Conservation (phyloP, 2,113 vertebrate species). For the Leiothrix lutea region DNA sequence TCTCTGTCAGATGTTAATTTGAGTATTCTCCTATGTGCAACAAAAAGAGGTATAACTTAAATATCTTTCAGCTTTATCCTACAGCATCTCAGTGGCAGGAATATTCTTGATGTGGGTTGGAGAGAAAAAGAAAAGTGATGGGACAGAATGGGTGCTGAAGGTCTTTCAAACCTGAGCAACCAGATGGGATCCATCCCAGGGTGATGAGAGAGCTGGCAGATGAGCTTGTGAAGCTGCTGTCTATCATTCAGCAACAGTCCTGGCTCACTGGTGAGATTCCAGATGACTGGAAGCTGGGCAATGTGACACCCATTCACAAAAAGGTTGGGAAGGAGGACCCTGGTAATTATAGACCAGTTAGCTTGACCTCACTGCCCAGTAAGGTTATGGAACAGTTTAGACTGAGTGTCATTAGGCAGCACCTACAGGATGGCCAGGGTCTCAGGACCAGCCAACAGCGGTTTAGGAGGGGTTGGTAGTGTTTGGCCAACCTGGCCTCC, state of each 20-base stretch:
- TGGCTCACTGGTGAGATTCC: not conserved
- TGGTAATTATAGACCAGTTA: accelerated
- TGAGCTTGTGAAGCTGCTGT: accelerated
- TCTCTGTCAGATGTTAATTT: not conserved
- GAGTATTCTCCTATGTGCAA: not conserved
- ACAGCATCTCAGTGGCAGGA: not conserved
- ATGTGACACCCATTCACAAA: too few species aligned
- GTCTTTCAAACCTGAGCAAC: not conserved
- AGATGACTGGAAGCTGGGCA: not conserved
- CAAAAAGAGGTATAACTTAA: not conserved
- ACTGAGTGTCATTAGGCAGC: accelerated
- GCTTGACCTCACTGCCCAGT: accelerated
- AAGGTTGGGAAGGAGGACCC: not conserved
- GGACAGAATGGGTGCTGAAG: not conserved
- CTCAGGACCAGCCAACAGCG: not conserved
- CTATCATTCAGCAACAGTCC: not conserved
- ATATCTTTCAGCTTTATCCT: not conserved
- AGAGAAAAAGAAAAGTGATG: not conserved
- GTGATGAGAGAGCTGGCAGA: not conserved
- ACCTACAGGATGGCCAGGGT: not conserved
- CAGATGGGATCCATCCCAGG: not conserved
- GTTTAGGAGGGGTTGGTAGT: not conserved
- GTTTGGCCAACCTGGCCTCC: not conserved
- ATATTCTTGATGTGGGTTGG: not conserved
- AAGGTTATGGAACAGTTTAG: not conserved